Conservation (phyloP, 1,140 invertebrate genomes). For the Sycophila sp. region DNA sequence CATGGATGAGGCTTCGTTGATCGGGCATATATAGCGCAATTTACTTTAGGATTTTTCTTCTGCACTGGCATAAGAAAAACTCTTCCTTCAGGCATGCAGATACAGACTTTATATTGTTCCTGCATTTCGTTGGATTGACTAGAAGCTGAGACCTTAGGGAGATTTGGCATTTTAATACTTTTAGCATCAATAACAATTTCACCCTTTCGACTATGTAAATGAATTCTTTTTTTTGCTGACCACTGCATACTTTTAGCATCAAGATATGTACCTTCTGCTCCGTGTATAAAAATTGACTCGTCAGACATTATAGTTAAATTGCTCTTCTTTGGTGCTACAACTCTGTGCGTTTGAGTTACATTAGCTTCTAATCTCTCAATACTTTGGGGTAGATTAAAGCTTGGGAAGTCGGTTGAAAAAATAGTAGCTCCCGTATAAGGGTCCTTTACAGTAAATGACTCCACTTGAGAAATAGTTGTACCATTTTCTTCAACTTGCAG, state of each 20-base stretch:
- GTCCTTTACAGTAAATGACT: conserved; percentile 75
- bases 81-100: conserved; percentile 87
- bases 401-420: conserved; percentile 80
- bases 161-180: conserved; percentile 78
- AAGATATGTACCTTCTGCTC: conserved; percentile 73
- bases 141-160: conserved; percentile 73
- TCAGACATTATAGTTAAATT: conserved; percentile 75
- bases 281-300: conserved; percentile 68
- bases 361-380: conserved; percentile 76
- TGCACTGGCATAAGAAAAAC: conserved; percentile 80
- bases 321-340: conserved; percentile 77
- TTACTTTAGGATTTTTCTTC: conserved; percentile 66
- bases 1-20: conserved; percentile 78
- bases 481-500: conserved; percentile 63
- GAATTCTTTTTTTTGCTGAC: conserved; percentile 82
- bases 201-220: conserved; percentile 82
- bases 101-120: conserved; percentile 84
- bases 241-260: conserved; percentile 73
- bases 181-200: conserved; percentile 77
- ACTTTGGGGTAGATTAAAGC: conserved; percentile 76
- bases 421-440: conserved; percentile 71
- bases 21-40: conserved; percentile 74
- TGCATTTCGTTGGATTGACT: conserved; percentile 54
- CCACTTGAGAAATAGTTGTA: conserved; percentile 74
- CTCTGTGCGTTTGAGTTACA: conserved; percentile 75